Base-by-base conservation (phyloP, 1,140 invertebrate species). In the Leptoteleia sp. region DNA sequence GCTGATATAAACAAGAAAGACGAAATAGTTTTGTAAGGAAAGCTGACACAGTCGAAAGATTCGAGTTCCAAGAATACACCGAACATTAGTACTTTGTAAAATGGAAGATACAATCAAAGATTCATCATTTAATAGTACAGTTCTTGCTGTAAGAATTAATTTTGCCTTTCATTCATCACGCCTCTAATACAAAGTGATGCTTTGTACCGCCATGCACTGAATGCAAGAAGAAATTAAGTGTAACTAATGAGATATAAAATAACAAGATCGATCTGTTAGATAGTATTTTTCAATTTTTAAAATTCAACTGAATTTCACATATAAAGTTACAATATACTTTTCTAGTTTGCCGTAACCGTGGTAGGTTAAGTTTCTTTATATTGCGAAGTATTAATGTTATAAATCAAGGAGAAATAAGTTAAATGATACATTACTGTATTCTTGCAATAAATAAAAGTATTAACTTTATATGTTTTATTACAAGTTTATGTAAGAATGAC, bases 91-190 rank as follows among this genome's bases (percentile, higher is more conserved):
- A 16, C 16, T 37, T 25, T 25, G 42, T 27, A 13, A 27, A 12
- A 8, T 47, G 42, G 8, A 15, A 35, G 57, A 61, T 61, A 61
- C 15, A 37, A 61, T 61, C 57, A 47, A 47, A 61, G 42, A 61
- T 61, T 35, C 42, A n/a, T 27, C 25, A 19, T 35, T 47, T 47
- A 61, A 61, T 47, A 6, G 22, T 31, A 47, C 22, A 47, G 35
- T 47, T 61, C 57, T 61, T 37, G 1, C 42, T 37, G 31, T 15
- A 47, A 45, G 42, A 61, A 47, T 47, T 61, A 61, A 61, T 47
- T 61, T 11, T 35, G 42, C 27, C 31, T 25, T 61, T 47, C 57
- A 61, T 61, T 45, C 29, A 47, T 47, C 29, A 29, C 42, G 42
- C 31, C 27, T 45, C 4, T 45, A 43, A 33, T 13, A 43, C 37